A percentile compares a stretch with the other conserved stretches of the same genome.
Evolutionary conservation across 2,113 vertebrate species (phyloP).

Genomic region (Burhinus oedicnemus): DNA sequence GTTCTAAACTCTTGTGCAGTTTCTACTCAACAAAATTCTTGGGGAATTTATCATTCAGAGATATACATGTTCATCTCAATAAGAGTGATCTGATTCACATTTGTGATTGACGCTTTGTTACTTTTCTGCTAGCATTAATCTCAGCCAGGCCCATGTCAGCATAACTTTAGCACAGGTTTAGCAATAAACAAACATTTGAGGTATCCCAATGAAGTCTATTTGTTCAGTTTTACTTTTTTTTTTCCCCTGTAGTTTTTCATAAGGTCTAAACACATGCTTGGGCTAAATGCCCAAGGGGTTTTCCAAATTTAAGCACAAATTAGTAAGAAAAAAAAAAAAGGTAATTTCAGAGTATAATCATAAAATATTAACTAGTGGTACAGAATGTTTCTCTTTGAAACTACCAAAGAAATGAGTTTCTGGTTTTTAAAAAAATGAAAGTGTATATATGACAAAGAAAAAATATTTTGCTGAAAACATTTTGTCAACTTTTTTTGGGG

Average conservation of each 20-base stretch:
- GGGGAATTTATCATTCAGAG: not conserved
- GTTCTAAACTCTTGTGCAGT: not conserved
- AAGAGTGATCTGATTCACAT: not conserved
- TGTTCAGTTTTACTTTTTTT: not conserved
- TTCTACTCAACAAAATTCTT: not conserved
- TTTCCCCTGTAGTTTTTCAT: not conserved
- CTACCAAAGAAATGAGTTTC: not conserved
- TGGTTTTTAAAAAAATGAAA: not conserved
- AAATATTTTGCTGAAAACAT: not conserved
- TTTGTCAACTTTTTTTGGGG: too few relatives aligned
- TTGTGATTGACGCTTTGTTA: not conserved
- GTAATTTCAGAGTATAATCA: not conserved
- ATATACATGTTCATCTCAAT: accelerated
- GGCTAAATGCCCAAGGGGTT: not conserved
- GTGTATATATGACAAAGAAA: not conserved
- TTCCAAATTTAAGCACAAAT: not conserved
- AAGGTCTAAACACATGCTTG: not conserved
- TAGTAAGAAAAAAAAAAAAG: not conserved
- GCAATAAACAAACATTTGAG: not conserved
- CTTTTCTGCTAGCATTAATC: not conserved
- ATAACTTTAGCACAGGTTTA: not conserved
- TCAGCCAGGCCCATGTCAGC: not conserved
- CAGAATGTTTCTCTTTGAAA: not conserved
- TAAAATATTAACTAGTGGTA: not conserved
- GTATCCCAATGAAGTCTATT: not conserved